Evolutionary conservation across 1,140 invertebrate genomes (phyloP).

Genomic region (Agrypnia vestita): DNA sequence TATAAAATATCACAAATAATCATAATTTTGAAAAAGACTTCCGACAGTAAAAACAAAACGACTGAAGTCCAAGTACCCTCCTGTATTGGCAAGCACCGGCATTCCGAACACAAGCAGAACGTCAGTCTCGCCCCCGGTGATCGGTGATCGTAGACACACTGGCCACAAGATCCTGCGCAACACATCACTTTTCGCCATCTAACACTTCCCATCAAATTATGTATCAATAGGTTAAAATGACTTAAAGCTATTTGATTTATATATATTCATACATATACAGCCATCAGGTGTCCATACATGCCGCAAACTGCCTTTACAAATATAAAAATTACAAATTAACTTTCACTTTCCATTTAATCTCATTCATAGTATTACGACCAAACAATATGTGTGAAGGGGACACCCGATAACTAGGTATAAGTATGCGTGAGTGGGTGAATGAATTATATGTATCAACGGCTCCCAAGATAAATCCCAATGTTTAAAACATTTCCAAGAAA

Average conservation of each 20-base stretch:
- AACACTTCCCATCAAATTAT: constrained; percentile 60
- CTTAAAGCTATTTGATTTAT: constrained; percentile 61
- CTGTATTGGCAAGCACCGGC: constrained; percentile 45
- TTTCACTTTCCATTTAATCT: constrained; percentile 10
- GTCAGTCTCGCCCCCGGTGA: constrained; percentile 51
- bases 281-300: constrained; percentile 50
- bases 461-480: constrained; percentile 51
- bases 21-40: constrained; percentile 53
- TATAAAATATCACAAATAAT: constrained; percentile 61
- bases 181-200: constrained; percentile 37
- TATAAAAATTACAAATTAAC: constrained; percentile 44
- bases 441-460: constrained; percentile 59
- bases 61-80: no score
- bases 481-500: constrained; percentile 33
- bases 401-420: constrained; percentile 59
- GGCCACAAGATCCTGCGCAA: constrained; percentile 48
- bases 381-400: constrained; percentile 28
- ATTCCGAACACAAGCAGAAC: constrained; percentile 56
- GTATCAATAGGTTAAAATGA: constrained; percentile 62
- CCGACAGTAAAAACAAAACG: no score
- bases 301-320: constrained; percentile 31
- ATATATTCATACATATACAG: constrained; percentile 60
- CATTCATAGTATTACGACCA: constrained; percentile 2
- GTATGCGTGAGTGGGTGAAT: constrained; percentile 56
- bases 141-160: constrained; percentile 45